Conservation (phyloP, 2,113 vertebrate genomes). For the Zosterops japonicus region DNA sequence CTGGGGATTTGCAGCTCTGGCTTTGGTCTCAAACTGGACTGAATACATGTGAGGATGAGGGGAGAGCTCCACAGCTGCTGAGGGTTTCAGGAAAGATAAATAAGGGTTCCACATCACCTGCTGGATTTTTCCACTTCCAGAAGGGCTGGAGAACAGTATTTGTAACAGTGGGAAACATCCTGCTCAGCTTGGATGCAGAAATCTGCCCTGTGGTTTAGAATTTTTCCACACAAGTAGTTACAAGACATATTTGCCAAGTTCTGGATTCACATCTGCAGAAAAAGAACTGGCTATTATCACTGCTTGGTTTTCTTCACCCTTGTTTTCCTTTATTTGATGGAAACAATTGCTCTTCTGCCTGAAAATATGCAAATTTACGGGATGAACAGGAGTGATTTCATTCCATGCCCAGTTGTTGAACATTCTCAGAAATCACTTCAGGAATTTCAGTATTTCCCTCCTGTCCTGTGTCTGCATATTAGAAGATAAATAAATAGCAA, state of each 20-base stretch:
- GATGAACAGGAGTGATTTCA: not conserved
- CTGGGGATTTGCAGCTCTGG: not conserved
- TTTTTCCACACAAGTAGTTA: not conserved
- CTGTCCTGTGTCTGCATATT: not conserved
- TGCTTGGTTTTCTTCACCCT: not conserved
- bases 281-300: not conserved
- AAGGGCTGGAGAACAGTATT: not conserved
- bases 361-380: not conserved
- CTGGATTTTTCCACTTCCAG: not conserved
- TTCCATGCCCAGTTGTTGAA: not conserved
- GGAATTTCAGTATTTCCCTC: not conserved
- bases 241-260: not conserved
- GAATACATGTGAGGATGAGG: not conserved
- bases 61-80: not conserved
- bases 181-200: not conserved
- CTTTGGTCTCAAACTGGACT: not conserved
- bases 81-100: not conserved
- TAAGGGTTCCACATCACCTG: not conserved
- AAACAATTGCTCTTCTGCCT: slow-evolving; percentile 1
- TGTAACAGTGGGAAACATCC: not conserved
- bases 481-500: not conserved
- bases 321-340: not conserved
- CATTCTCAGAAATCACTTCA: not conserved
- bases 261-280: not conserved
- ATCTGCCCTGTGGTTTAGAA: not conserved